Conservation (phyloP, 2,113 vertebrate genomes). For the Gasterosteus aculeatus region DNA sequence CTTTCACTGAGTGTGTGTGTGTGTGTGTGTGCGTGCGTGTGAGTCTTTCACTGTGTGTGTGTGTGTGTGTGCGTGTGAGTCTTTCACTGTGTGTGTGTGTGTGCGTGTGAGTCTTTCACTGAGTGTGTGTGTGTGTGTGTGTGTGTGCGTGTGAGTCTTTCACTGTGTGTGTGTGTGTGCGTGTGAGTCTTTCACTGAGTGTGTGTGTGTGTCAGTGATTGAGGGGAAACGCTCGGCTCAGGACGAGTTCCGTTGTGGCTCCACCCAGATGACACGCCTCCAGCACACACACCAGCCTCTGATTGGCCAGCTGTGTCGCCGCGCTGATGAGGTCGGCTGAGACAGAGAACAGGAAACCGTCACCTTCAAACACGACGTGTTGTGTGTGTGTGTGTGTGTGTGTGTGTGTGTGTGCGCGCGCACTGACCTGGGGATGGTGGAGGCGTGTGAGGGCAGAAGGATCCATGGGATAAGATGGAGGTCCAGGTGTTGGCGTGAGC, state of each 20-base stretch:
- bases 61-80: background rate
- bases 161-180: background rate
- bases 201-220: conserved; percentile 34
- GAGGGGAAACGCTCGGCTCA: conserved; percentile 74
- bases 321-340: conserved; percentile 77
- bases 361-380: background rate
- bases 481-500: conserved; percentile 78
- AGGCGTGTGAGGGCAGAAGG: conserved; percentile 71
- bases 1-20: too few species aligned
- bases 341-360: background rate
- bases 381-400: conserved; percentile 8
- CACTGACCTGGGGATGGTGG: conserved; percentile 73
- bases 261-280: conserved; percentile 80
- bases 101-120: background rate
- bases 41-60: background rate
- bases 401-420: conserved; percentile 3
- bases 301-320: conserved; percentile 74
- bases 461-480: conserved; percentile 77
- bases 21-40: too few species aligned
- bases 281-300: conserved; percentile 78
- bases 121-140: background rate
- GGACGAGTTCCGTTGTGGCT: conserved; percentile 66
- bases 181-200: too few species aligned
- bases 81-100: background rate
- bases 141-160: background rate